These are phyloP conservation scores for Sus cebifrons DNA, from an alignment of 2,797 vertebrate genomes.

Conservation along the genomic window DNA sequence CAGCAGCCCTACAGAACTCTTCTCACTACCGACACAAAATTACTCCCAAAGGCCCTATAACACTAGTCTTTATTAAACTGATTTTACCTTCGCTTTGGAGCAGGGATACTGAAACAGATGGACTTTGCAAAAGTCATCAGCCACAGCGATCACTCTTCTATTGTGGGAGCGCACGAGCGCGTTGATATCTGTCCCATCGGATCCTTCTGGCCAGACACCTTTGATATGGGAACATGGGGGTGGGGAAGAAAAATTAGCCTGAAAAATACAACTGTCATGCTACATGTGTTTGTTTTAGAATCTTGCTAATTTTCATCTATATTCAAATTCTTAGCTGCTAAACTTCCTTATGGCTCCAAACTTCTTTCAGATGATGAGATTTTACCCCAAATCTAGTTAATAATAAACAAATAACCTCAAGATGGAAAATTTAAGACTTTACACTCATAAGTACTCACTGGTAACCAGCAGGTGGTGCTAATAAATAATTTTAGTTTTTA, in stretches of 20 bases:
- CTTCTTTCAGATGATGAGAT: slow-evolving; percentile 26
- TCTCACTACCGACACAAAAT: not conserved
- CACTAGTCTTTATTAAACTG: not conserved
- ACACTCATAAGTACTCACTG: slow-evolving; percentile 46
- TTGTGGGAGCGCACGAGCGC: slow-evolving; percentile 96
- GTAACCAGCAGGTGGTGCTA: slow-evolving; percentile 67
- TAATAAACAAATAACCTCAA: slow-evolving; percentile 30
- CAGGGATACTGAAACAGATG: slow-evolving; percentile 98
- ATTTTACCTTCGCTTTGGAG: slow-evolving; percentile 96
- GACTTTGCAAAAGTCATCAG: slow-evolving; percentile 99
- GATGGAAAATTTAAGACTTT: slow-evolving; percentile 15
- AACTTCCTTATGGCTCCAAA: not conserved
- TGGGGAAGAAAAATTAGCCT: not conserved
- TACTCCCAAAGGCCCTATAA: not conserved
- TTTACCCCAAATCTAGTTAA: slow-evolving; percentile 41
- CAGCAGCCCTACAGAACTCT: not conserved
- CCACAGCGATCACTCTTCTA: slow-evolving; percentile 97
- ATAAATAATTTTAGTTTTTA: not conserved
- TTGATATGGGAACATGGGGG: slow-evolving; percentile 32
- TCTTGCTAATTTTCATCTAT: slow-evolving; percentile 2
- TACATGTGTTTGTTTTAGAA: slow-evolving; percentile 4
- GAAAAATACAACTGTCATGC: not conserved
- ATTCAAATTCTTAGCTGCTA: slow-evolving; percentile 12
- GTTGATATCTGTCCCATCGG: slow-evolving; percentile 99
- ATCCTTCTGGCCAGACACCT: slow-evolving; percentile 99